A percentile compares a stretch with the other conserved stretches of the same genome.
These are phyloP conservation scores for Percopsis omiscomaycus DNA, from an alignment of 2,797 vertebrate species.

Conservation along the genomic window DNA sequence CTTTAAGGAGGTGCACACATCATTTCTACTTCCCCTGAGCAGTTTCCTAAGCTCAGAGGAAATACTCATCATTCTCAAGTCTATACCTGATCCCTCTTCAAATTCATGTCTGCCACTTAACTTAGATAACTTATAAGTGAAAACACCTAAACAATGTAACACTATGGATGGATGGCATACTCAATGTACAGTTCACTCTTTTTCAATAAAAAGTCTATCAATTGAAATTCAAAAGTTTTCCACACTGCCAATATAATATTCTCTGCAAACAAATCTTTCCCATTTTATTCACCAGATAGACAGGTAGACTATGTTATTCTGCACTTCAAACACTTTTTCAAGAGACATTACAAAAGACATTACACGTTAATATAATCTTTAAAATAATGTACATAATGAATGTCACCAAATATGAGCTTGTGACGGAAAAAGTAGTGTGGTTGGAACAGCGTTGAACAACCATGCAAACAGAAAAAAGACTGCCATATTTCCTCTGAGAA, in stretches of 20 bases:
- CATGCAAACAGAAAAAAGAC: constrained; percentile 52
- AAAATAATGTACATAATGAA: constrained; percentile 8
- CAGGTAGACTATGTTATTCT: neutral
- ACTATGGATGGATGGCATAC: neutral
- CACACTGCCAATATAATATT: neutral
- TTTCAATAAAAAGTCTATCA: neutral
- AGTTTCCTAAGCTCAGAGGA: constrained; percentile 17
- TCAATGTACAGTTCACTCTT: neutral
- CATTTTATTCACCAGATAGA: neutral
- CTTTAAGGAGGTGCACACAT: neutral
- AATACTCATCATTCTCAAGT: constrained; percentile 59
- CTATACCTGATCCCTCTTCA: constrained; percentile 72
- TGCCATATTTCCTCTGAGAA: constrained; percentile 17
- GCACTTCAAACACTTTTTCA: neutral
- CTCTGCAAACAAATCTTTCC: too few species aligned
- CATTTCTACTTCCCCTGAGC: constrained; percentile 6
- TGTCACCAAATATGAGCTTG: constrained; percentile 26
- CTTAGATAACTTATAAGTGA: neutral
- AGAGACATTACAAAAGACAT: neutral
- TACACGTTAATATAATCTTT: neutral
- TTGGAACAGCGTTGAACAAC: constrained; percentile 47
- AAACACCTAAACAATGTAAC: too few species aligned
- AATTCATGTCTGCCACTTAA: constrained; percentile 9
- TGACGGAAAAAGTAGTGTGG: constrained; percentile 22
- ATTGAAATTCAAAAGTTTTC: neutral